Evolutionary conservation across 2,888 invertebrate species (phyloP).

Genomic region (Helleia helle): DNA sequence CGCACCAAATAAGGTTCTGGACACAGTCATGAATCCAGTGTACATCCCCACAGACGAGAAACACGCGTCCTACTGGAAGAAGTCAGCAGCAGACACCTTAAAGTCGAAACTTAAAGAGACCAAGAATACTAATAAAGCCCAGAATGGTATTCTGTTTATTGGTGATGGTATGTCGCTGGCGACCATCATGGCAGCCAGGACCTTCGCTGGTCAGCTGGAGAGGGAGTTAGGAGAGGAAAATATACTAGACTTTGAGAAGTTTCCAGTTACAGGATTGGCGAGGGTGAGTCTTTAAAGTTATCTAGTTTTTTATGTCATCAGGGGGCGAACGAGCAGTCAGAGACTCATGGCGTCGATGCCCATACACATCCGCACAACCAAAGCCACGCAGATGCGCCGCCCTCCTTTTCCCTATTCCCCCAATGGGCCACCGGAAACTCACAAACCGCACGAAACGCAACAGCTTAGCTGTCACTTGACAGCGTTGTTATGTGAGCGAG

Average conservation of each 20-base stretch:
- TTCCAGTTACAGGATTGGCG: conserved; percentile 78
- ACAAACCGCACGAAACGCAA: too few relatives aligned
- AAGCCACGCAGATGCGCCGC: too few relatives aligned
- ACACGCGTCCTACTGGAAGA: conserved; percentile 53
- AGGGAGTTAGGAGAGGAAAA: conserved; percentile 76
- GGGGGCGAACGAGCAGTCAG: too few relatives aligned
- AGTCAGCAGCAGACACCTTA: conserved; percentile 38
- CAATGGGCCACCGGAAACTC: too few relatives aligned
- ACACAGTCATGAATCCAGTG: conserved; percentile 47
- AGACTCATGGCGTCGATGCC: too few relatives aligned
- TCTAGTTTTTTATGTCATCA: background rate
- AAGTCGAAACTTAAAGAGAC: conserved; percentile 37
- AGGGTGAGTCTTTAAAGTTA: conserved; percentile 68
- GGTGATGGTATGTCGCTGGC: conserved; percentile 88
- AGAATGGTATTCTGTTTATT: conserved; percentile 81
- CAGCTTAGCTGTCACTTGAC: too few relatives aligned
- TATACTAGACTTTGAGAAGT: conserved; percentile 78
- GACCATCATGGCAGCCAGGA: conserved; percentile 81
- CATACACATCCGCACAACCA: too few relatives aligned
- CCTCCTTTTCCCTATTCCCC: too few relatives aligned
- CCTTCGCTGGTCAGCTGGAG: conserved; percentile 77
- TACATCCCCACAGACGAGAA: conserved; percentile 55
- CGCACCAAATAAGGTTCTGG: conserved; percentile 42
- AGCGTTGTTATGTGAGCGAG: too few relatives aligned
- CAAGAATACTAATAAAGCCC: conserved; percentile 65